These are phyloP conservation scores for Trichomalopsis sarcophagae DNA, from an alignment of 1,140 invertebrate species.

Conservation along the genomic window DNA sequence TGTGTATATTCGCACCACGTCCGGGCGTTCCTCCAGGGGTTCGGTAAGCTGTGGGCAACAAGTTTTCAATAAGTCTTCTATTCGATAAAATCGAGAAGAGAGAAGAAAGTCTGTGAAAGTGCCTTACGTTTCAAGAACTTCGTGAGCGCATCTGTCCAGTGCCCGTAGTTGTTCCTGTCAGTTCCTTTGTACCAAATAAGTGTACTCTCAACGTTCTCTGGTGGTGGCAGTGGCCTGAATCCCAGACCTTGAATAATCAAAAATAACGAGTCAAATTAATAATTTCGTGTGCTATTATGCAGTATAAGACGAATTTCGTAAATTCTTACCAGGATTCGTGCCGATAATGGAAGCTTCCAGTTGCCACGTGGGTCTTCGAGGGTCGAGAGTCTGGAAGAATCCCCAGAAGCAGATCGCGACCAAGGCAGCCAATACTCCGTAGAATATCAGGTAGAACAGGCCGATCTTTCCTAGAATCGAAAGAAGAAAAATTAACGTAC, in stretches of 20 bases:
- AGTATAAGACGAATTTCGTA: neutral
- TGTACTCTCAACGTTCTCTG: conserved; percentile 90
- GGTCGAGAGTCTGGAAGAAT: conserved; percentile 93
- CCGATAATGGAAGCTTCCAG: conserved; percentile 89
- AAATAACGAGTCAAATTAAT: neutral
- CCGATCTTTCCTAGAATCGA: conserved; percentile 87
- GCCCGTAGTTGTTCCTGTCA: conserved; percentile 82
- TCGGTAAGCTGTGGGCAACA: conserved; percentile 75
- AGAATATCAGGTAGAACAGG: conserved; percentile 94
- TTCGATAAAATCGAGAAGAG: neutral
- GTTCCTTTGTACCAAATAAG: conserved; percentile 93
- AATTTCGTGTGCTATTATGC: neutral
- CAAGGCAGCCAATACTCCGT: conserved; percentile 88
- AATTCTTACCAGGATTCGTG: conserved; percentile 87
- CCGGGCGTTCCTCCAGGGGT: conserved; percentile 76
- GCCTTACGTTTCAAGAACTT: conserved; percentile 83
- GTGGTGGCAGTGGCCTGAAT: conserved; percentile 91
- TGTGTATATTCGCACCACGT: conserved; percentile 75
- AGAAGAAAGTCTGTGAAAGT: conserved; percentile 10
- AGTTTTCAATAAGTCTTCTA: neutral
- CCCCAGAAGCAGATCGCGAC: conserved; percentile 93
- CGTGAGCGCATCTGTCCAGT: conserved; percentile 85
- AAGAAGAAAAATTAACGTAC: neutral
- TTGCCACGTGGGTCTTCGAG: conserved; percentile 89
- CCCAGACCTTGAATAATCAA: conserved; percentile 82